Conservation (phyloP, 1,140 invertebrate species). For the Nixonia krombeini region DNA sequence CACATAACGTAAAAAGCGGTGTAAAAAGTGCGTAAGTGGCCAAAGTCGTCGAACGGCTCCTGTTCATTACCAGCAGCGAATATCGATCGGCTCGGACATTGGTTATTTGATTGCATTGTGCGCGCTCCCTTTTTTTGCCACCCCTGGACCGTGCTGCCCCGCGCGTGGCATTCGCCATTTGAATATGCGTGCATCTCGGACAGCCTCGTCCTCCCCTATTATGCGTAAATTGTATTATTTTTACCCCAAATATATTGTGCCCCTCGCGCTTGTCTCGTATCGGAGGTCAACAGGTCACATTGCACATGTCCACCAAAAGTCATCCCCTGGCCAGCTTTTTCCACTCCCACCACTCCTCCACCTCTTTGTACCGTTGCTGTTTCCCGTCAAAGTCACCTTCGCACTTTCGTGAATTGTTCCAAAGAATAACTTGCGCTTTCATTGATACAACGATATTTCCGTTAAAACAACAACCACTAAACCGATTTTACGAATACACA, state of each 20-base stretch:
- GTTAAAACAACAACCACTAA: too few relatives aligned
- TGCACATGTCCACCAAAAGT: constrained; percentile 68
- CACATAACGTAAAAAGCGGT: too few relatives aligned
- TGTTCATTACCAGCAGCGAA: constrained; percentile 47
- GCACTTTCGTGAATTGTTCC: constrained; percentile 18
- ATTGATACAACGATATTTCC: too few relatives aligned
- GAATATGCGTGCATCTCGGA: constrained; percentile 59
- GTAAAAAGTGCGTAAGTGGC: constrained; percentile 47
- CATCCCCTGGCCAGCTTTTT: constrained; percentile 50
- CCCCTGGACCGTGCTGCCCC: constrained; percentile 23
- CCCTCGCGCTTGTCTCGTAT: constrained; percentile 39
- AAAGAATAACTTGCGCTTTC: background rate
- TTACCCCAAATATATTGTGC: constrained; percentile 71
- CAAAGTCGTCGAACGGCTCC: constrained; percentile 28
- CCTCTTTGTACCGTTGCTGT: constrained; percentile 26
- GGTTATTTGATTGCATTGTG: constrained; percentile 43
- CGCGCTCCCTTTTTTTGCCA: constrained; percentile 28
- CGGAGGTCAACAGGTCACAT: constrained; percentile 70
- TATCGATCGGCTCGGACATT: constrained; percentile 53
- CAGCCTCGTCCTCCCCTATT: constrained; percentile 58
- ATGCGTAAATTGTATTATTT: constrained; percentile 73
- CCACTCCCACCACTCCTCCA: too few relatives aligned
- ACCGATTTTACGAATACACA: too few relatives aligned
- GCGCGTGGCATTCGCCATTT: constrained; percentile 55
- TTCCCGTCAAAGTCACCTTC: constrained; percentile 43